Evolutionary conservation across 2,113 vertebrate species (phyloP).

Genomic region (Cheilinus undulatus): DNA sequence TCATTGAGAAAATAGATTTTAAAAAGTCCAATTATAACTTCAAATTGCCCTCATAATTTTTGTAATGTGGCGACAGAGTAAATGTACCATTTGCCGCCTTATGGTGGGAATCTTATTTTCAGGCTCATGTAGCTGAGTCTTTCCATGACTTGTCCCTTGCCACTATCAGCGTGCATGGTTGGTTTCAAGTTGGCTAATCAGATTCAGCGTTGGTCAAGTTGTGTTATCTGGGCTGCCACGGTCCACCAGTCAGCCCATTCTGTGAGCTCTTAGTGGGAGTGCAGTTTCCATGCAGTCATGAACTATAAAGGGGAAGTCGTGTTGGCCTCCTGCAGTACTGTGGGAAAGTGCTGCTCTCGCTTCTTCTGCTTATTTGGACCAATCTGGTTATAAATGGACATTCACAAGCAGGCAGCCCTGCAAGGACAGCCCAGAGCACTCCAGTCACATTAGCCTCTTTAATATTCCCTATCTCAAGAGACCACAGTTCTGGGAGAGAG

Average conservation of each 20-base stretch:
- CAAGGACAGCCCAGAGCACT: constrained; percentile 56
- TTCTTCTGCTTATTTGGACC: constrained; percentile 81
- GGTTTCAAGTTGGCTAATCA: constrained; percentile 72
- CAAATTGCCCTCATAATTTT: not conserved
- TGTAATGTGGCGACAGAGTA: not conserved
- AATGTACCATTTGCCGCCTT: constrained; percentile 1
- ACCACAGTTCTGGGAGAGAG: constrained; percentile 72
- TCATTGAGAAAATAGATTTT: no score
- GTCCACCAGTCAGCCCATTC: constrained; percentile 75
- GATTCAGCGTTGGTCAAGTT: constrained; percentile 70
- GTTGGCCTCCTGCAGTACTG: constrained; percentile 74
- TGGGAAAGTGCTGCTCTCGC: constrained; percentile 83
- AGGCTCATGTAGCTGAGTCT: constrained; percentile 28
- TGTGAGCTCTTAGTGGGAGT: constrained; percentile 71
- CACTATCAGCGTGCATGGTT: constrained; percentile 64
- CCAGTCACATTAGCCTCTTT: constrained; percentile 75
- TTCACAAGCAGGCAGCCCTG: constrained; percentile 71
- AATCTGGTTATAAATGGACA: constrained; percentile 80
- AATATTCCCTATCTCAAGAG: constrained; percentile 79
- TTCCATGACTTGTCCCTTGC: constrained; percentile 44
- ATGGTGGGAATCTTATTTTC: constrained; percentile 37
- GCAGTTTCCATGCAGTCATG: constrained; percentile 80
- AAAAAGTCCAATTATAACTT: no score
- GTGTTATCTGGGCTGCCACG: constrained; percentile 76
- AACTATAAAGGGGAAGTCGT: constrained; percentile 75